These are phyloP conservation scores for Ateles fusciceps DNA, from an alignment of 2,797 vertebrate species.

Conservation along the genomic window DNA sequence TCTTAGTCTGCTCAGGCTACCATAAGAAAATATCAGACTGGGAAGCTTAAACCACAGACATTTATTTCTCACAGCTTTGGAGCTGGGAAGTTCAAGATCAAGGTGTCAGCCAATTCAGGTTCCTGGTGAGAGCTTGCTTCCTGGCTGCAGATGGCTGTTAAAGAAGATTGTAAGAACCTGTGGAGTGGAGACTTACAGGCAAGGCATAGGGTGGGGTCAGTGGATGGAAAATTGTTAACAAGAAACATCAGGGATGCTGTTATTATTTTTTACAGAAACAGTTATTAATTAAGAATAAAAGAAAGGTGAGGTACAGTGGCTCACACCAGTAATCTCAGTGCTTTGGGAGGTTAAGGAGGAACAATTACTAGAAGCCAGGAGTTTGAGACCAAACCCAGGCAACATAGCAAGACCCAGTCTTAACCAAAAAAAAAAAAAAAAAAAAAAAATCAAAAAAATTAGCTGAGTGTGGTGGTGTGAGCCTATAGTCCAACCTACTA, in stretches of 20 bases:
- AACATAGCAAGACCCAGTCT: background rate
- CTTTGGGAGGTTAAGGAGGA: background rate
- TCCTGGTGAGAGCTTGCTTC: background rate
- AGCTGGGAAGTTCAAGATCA: background rate
- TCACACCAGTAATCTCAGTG: background rate
- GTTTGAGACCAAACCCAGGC: background rate
- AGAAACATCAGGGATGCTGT: background rate
- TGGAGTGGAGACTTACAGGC: background rate
- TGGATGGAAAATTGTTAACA: background rate
- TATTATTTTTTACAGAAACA: background rate
- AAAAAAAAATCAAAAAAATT: background rate
- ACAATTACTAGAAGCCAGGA: background rate
- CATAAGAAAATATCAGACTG: background rate
- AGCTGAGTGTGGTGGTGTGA: background rate
- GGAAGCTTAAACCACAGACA: background rate
- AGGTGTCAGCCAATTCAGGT: background rate
- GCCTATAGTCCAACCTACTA: background rate
- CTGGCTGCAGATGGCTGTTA: background rate
- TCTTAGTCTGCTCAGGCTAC: background rate
- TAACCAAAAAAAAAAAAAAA: background rate
- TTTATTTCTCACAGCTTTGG: background rate
- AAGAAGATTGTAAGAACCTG: background rate
- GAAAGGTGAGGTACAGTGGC: background rate
- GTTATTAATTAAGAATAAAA: background rate
- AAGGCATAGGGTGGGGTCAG: background rate